Base-by-base conservation (phyloP, 2,888 invertebrate species). In the Dynastes tityus region DNA sequence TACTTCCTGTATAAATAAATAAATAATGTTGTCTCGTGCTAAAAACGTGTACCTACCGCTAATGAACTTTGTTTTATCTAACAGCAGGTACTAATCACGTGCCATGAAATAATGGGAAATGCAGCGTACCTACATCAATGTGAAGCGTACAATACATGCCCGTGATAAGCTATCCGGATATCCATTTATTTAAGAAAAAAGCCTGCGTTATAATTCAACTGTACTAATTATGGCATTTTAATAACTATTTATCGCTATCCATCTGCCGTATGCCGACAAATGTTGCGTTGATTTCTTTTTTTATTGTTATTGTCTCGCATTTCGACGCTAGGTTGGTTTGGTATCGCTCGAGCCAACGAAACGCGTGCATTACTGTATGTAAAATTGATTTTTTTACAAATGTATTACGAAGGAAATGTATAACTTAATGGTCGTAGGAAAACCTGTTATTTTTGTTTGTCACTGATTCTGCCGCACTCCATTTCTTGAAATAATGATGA, bases 51-150 rank as follows among this genome's bases (percentile, higher is more conserved):
- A 63, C 63, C 29, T 32, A 37, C 64, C n/a, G 67, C 6, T 49
- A 45, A 67, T 67, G 67, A 67, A 67, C 45, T n/a, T 49, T 45
- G 8, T 64, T 67, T 67, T 67, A 49, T 67, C 49, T 27, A 45
- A 49, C 45, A 67, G 27, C 67, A 67, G 45, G 16, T 67, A 67
- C 45, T 67, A 45, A 45, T 49, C 45, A 45, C 49, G 67, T 27
- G 27, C 67, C 67, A 45, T 67, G 67, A 67, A 67, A 67, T 67
- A 67, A 67, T 67, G 67, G 45, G 22, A 67, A 67, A 67, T 22
- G 22, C 49, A 45, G 67, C 27, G 67, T 27, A 67, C 49, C 64
- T 3, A n/a, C 64, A 64, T 64, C 55, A 32, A 64, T 32, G 37
- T 64, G 13, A 29, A 32, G n/a, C 37, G 32, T n/a, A 32, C 37